phyloP scores from a whole-genome alignment of 2,113 vertebrate species.

The Cyanocitta stelleri region DNA sequence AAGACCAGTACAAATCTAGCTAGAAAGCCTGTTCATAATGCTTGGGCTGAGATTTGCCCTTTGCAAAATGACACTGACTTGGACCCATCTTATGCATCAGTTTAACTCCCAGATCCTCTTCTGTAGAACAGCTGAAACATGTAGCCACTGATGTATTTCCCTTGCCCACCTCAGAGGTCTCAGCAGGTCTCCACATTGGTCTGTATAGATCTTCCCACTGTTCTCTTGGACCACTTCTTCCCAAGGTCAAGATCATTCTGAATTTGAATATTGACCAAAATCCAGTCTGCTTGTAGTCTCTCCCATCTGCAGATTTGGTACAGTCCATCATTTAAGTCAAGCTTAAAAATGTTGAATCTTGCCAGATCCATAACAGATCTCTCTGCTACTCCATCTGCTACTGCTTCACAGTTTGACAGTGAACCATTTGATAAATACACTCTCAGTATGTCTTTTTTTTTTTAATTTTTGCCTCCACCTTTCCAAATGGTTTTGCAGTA shows the following conservation, averaged over 20 bases:
- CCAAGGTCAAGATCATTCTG: background rate
- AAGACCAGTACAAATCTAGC: background rate
- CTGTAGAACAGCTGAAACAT: background rate
- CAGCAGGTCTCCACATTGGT: background rate
- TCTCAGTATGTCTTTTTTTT: background rate
- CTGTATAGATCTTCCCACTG: background rate
- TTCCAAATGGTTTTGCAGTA: background rate
- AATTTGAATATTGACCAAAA: constrained; percentile 16
- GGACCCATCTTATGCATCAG: background rate
- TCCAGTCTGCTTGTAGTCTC: background rate
- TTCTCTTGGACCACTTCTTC: background rate
- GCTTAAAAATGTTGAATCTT: background rate
- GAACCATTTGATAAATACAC: background rate
- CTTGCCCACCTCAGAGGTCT: background rate
- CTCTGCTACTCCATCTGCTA: constrained; percentile 29
- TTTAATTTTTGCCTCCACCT: background rate
- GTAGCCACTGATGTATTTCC: background rate
- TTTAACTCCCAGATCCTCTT: background rate
- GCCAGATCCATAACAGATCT: background rate
- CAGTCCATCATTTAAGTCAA: background rate
- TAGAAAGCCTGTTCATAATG: background rate
- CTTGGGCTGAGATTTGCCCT: background rate
- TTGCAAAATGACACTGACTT: background rate
- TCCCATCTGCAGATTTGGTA: background rate
- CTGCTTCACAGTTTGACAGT: constrained; percentile 3